A percentile compares a stretch with the other conserved stretches of the same genome.
These are phyloP conservation scores for Stratiomys singularior DNA, from an alignment of 2,888 invertebrate species.

Conservation along the genomic window DNA sequence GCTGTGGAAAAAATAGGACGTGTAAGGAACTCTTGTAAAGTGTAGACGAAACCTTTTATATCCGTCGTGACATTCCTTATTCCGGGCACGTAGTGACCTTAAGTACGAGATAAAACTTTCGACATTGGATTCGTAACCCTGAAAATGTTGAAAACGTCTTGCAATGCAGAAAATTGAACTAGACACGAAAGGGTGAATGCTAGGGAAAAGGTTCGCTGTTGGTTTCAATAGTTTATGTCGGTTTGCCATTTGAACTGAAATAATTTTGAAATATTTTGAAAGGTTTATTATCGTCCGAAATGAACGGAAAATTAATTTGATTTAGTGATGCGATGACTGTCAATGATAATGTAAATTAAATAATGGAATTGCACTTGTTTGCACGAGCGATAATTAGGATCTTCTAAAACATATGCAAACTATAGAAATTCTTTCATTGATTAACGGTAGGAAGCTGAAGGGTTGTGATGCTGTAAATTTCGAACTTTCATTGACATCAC, in stretches of 20 bases:
- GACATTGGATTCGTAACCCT: slow-evolving; percentile 44
- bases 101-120: slow-evolving; percentile 41
- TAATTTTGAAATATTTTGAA: slow-evolving; percentile 19
- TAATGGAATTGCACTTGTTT: too few relatives aligned
- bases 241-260: not conserved
- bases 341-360: too few relatives aligned
- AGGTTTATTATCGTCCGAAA: not conserved
- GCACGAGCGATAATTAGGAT: too few relatives aligned
- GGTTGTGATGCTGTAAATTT: too few relatives aligned
- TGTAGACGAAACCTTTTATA: slow-evolving; percentile 26
- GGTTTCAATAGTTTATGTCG: not conserved
- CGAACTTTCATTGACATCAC: too few relatives aligned
- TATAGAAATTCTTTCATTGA: too few relatives aligned
- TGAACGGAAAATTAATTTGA: slow-evolving; percentile 6
- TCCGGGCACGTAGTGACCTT: slow-evolving; percentile 45
- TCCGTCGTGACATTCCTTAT: slow-evolving; percentile 38
- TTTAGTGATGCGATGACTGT: not conserved
- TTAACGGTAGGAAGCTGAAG: too few relatives aligned
- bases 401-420: too few relatives aligned
- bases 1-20: not conserved
- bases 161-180: slow-evolving; percentile 35
- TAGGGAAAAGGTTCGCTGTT: not conserved
- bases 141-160: slow-evolving; percentile 39
- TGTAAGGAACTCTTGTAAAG: not conserved
- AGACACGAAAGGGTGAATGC: not conserved